Conservation (phyloP, 2,888 invertebrate species). For the Parascotia fuliginaria region DNA sequence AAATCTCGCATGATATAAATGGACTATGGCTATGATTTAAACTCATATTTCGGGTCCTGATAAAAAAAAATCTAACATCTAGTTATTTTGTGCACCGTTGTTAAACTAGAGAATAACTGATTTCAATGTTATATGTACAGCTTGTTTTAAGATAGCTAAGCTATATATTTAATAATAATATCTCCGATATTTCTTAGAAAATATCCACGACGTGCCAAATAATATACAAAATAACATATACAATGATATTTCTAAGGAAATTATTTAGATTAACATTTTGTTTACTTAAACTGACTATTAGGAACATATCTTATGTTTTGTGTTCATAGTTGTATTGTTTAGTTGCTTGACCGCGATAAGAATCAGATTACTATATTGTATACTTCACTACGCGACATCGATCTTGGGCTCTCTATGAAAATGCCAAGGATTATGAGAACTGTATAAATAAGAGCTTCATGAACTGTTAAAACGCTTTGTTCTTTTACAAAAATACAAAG, state of each 20-base stretch:
- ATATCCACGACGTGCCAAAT: slow-evolving; percentile 32
- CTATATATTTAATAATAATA: slow-evolving; percentile 2
- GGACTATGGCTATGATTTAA: too few species aligned
- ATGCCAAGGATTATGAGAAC: too few species aligned
- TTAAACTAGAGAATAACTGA: neutral
- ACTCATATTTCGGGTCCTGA: too few species aligned
- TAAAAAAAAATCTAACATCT: neutral
- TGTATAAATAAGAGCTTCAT: too few species aligned
- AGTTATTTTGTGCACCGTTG: slow-evolving; percentile 19
- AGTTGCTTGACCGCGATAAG: neutral
- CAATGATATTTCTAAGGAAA: neutral
- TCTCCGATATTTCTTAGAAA: neutral
- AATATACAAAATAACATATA: slow-evolving; percentile 19
- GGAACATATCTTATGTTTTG: slow-evolving; percentile 39
- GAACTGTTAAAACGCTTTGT: too few species aligned
- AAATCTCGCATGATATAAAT: too few species aligned
- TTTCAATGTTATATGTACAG: slow-evolving; percentile 26
- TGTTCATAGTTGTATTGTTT: slow-evolving; percentile 28
- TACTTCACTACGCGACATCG: too few species aligned
- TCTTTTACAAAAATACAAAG: too few species aligned
- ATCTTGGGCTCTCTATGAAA: too few species aligned
- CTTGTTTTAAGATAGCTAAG: slow-evolving; percentile 33
- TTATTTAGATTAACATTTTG: neutral
- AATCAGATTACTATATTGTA: too few species aligned
- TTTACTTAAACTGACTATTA: neutral